Base-by-base conservation (phyloP, 1,140 invertebrate genomes). In the Sitobion miscanthi region DNA sequence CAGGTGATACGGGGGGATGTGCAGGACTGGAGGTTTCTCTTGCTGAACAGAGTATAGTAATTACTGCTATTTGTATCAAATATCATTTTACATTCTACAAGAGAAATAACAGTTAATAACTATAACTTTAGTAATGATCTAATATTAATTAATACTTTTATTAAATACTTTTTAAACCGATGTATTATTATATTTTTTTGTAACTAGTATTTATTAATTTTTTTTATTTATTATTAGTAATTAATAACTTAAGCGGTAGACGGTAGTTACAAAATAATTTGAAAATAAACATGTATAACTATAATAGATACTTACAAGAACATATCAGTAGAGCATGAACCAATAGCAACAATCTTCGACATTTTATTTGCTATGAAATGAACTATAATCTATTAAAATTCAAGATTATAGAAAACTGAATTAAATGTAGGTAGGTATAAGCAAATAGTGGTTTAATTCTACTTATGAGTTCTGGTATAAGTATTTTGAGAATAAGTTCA, bases 271-370 rank as follows among this genome's bases (percentile, higher is more conserved):
- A 38, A 83, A 83, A 83, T 21, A 82, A 30, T 47, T 86, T 86
- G 23, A 86, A 86, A 86, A 86, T 30, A 86, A 47, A 17, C 62
- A 5, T 47, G 83, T 38, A 23, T 85, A 42, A 23, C 21, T 45
- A 85, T 14, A 57, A 62, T 52, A 88, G 25, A 86, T 93, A 93
- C 91, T 93, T 93, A 93, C 91, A 93, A 93, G 54, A 93, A 93
- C 42, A 93, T 86, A 93, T 93, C 91, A 25, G 49, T 85, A 54
- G 52, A 30, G 30, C 91, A 93, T 14, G 91, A 93, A 45, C 91
- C 91, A 42, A 93, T 52, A 30, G 45, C 47, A 30, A 85, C 91
- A 54, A 93, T 85, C 85, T 93, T 93, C 17, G 91, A 93, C 91
- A 93, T 93, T 54, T 86, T 77, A 62, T 77, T 86, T 54, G 54